These are phyloP conservation scores for Coenobita brevimanus DNA, from an alignment of 1,140 invertebrate genomes.

Conservation along the genomic window DNA sequence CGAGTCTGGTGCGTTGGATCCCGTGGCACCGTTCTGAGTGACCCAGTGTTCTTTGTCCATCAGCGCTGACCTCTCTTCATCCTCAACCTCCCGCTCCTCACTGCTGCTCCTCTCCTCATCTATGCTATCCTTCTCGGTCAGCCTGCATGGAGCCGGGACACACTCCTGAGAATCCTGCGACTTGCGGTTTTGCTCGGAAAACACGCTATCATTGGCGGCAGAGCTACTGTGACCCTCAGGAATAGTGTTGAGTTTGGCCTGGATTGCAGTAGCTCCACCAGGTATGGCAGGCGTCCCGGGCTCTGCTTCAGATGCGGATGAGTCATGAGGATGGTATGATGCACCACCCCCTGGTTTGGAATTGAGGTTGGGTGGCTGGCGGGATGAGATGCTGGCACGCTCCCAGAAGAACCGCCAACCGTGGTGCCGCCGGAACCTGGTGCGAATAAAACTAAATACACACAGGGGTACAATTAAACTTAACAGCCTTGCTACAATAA, in stretches of 20 bases:
- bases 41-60: conserved; percentile 43
- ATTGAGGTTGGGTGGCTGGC: conserved; percentile 2
- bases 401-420: conserved; percentile 59
- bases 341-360: background rate
- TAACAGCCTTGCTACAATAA: background rate
- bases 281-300: background rate
- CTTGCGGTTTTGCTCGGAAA: conserved; percentile 37
- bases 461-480: no score
- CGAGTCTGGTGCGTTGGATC: background rate
- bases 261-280: background rate
- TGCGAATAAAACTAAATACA: no score
- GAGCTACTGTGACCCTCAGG: conserved; percentile 56
- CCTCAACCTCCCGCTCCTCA: background rate
- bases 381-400: conserved; percentile 44
- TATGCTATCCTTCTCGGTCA: background rate
- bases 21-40: conserved; percentile 31
- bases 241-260: conserved; percentile 31
- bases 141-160: background rate
- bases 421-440: conserved; percentile 34
- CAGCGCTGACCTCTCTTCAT: conserved; percentile 14
- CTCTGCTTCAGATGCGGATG: conserved; percentile 35
- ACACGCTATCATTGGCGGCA: conserved; percentile 54
- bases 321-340: background rate
- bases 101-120: background rate
- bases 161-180: background rate